Evolutionary conservation across 1,140 invertebrate genomes (phyloP), one percentile per base, ranked within the genome.

Genomic region (Sitodiplosis mosellana): DNA sequence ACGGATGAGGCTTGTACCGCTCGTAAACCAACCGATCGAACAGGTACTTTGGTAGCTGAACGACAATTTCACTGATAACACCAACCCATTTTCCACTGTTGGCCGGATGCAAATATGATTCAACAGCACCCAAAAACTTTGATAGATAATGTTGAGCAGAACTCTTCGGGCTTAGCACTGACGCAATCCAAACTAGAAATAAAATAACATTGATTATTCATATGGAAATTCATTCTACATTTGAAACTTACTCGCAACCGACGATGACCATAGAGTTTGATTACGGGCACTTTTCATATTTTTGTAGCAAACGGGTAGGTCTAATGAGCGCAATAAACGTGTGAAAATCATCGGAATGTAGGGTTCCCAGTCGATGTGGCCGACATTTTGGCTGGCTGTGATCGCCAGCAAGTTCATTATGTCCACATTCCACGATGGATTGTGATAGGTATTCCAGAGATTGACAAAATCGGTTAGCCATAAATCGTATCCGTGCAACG

Each of bases 71-170:
- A 44, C 70, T 71, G 1, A 83, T 63, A 51, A 73, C 77, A 41
- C 55, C 65, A 18, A 78, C 72, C 85, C 88, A 93, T 20, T 71
- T 67, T 11, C 90, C 89, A 49, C 67, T 60, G 63, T 95, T 95
- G 0, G 89, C 89, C 45, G 87, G 86, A 68, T 95, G 84, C 56
- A 83, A 80, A 66, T 89, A 95, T 8, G 85, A 88, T 61, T 90
- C 83, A 2, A 92, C 65, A 0, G 83, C 78, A 54, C 80, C 81
- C 53, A 94, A 78, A 57, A 95, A 78, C 51, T 82, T 80, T 46
- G 78, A 75, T 20, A 94, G 66, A 61, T 91, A 77, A 36, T 74
- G 72, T 57, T 88, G 77, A 7, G 79, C 74, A 55, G 71, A 69
- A 40, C 71, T 66, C 33, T 69, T 65, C 11, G 67, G 66, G 52